These are phyloP conservation scores for Muntiacus reevesi DNA, from an alignment of 2,113 vertebrate species.

Conservation along the genomic window DNA sequence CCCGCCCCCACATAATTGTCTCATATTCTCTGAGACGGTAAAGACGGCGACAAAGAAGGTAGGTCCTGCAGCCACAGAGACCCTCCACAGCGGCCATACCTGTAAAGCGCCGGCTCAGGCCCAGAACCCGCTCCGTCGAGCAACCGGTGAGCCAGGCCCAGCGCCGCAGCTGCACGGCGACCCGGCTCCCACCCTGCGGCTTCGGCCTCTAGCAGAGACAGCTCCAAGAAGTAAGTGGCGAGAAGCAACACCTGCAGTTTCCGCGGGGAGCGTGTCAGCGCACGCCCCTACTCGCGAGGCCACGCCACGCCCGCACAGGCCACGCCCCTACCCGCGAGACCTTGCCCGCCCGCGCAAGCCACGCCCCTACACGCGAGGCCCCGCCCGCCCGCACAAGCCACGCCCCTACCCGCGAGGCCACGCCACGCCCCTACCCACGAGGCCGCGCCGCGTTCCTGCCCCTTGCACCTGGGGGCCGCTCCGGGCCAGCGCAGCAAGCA, in stretches of 20 bases:
- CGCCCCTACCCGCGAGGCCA: accelerated
- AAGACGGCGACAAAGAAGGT: neutral
- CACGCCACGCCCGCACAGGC: accelerated
- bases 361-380: accelerated
- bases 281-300: neutral
- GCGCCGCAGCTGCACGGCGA: constrained; percentile 84
- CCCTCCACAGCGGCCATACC: constrained; percentile 68
- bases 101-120: constrained; percentile 79
- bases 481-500: constrained; percentile 79
- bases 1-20: neutral
- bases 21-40: neutral
- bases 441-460: neutral
- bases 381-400: accelerated
- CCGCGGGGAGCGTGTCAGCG: accelerated
- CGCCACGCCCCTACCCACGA: neutral
- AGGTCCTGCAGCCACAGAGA: neutral
- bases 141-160: constrained; percentile 83
- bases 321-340: neutral
- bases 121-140: constrained; percentile 74
- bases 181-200: constrained; percentile 82
- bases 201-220: constrained; percentile 85
- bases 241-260: constrained; percentile 81
- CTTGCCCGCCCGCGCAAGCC: too few relatives aligned
- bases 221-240: constrained; percentile 89
- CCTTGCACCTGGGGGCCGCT: constrained; percentile 80